Conservation (phyloP, 2,888 invertebrate species). For the Aphodius sticticus region DNA sequence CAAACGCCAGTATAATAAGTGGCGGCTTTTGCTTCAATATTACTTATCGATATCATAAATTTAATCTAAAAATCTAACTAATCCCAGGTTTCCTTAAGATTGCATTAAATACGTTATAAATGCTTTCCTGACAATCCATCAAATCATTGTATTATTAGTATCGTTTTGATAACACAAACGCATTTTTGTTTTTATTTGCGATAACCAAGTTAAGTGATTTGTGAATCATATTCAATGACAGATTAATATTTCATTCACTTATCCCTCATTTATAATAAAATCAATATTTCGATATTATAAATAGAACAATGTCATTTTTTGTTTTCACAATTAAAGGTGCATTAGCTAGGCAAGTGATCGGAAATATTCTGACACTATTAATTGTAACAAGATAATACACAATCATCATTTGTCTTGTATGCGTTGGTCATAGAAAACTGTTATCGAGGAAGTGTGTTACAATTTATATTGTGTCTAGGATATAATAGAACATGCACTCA, state of each 20-base stretch:
- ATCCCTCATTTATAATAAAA: no score
- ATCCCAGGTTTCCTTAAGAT: not conserved
- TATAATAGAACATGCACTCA: not conserved
- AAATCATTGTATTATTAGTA: not conserved
- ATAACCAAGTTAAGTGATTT: not conserved
- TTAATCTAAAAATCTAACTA: not conserved
- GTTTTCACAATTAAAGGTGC: not conserved
- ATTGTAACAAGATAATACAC: not conserved
- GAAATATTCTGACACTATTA: not conserved
- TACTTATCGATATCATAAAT: not conserved
- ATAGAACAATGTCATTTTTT: not conserved
- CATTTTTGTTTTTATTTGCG: not conserved
- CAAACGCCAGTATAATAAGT: not conserved
- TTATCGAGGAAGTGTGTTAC: not conserved
- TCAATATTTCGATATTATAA: not conserved
- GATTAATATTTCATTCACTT: no score
- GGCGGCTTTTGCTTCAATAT: not conserved
- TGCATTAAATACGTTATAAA: not conserved
- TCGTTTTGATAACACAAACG: not conserved
- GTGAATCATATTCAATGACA: not conserved
- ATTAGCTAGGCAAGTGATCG: not conserved
- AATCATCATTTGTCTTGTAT: not conserved
- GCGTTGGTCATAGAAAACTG: no score
- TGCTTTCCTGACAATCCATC: not conserved
- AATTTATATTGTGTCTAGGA: not conserved